Evolutionary conservation across 2,888 invertebrate species (phyloP).

Genomic region (Parnassius orleans): DNA sequence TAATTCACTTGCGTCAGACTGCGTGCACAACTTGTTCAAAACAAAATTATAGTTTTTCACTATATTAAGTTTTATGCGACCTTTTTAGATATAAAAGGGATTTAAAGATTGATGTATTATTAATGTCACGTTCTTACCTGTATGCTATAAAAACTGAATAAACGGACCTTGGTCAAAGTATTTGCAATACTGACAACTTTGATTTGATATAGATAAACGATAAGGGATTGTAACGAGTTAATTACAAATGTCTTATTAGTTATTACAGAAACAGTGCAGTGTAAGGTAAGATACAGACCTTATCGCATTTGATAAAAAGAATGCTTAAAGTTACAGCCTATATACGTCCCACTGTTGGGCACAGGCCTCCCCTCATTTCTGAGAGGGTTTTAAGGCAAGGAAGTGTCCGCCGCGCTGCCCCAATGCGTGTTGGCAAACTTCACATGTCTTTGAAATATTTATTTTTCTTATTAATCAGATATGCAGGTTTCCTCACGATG

Average conservation of each 20-base stretch:
- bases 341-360: too few species aligned
- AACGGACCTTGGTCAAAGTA: conserved; percentile 22
- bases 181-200: conserved; percentile 22
- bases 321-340: too few species aligned
- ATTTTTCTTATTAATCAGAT: too few species aligned
- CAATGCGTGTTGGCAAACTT: too few species aligned
- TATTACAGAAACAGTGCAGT: conserved; percentile 2
- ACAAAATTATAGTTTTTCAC: neutral
- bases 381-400: too few species aligned
- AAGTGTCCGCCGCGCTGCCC: too few species aligned
- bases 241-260: conserved; percentile 18
- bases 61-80: conserved; percentile 22
- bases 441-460: too few species aligned
- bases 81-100: conserved; percentile 24
- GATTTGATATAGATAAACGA: conserved; percentile 18
- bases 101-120: conserved; percentile 24
- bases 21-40: too few species aligned
- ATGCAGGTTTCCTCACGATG: too few species aligned
- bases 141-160: conserved; percentile 21
- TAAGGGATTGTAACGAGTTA: conserved; percentile 26
- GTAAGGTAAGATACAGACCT: conserved; percentile 8
- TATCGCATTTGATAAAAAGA: too few species aligned
- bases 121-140: conserved; percentile 21
- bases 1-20: too few species aligned
- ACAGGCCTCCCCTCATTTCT: too few species aligned